A percentile compares a stretch with the other conserved stretches of the same genome.
These are phyloP conservation scores for Arctocebus calabarensis DNA, from an alignment of 2,797 vertebrate genomes.

Conservation along the genomic window DNA sequence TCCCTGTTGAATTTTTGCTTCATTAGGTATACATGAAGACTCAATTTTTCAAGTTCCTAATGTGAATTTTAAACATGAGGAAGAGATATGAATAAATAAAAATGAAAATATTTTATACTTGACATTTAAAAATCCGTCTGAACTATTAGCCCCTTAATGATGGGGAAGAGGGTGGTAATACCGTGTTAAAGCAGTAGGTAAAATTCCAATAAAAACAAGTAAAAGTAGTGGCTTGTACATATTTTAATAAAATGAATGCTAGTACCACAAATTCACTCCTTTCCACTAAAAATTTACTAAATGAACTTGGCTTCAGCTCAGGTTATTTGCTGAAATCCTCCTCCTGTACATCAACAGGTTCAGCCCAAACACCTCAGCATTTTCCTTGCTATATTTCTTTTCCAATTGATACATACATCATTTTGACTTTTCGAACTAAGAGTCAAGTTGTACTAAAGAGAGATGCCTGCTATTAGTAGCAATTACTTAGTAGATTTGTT, in stretches of 20 bases:
- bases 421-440: constrained; percentile 38
- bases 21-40: constrained; percentile 22
- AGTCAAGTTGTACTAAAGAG: neutral
- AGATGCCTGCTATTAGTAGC: neutral
- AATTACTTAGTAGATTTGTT: constrained; percentile 37
- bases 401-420: neutral
- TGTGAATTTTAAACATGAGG: neutral
- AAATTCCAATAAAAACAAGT: constrained; percentile 14
- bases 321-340: neutral
- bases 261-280: neutral
- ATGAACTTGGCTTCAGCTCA: neutral
- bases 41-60: neutral
- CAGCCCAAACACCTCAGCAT: rapidly evolving
- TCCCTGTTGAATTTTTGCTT: neutral
- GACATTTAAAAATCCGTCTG: neutral
- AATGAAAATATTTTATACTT: constrained; percentile 33
- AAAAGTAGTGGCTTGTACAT: neutral
- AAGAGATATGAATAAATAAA: constrained; percentile 26
- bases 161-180: neutral
- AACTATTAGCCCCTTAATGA: neutral
- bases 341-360: neutral
- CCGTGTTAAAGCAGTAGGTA: neutral
- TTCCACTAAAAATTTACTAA: neutral
- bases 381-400: neutral
- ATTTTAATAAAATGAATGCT: neutral